Evolutionary conservation across 2,797 vertebrate genomes (phyloP).

Genomic region (Ctenopoma multispine): DNA sequence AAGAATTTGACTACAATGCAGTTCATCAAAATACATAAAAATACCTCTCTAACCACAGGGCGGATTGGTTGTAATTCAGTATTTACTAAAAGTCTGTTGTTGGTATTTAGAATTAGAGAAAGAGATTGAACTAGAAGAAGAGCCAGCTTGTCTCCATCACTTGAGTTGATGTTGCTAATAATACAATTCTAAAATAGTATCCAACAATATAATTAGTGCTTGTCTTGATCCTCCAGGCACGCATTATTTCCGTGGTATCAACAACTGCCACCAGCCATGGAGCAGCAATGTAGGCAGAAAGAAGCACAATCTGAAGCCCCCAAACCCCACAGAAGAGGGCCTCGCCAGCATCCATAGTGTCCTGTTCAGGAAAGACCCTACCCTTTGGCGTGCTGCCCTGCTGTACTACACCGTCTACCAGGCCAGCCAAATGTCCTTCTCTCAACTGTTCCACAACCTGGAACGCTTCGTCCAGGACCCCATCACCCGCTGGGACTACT

Average conservation of each 20-base stretch:
- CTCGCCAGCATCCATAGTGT: conserved; percentile 96
- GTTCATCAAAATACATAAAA: not conserved
- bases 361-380: conserved; percentile 92
- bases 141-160: not conserved
- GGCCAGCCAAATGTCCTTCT: conserved; percentile 92
- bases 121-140: too few relatives aligned
- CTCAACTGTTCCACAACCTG: conserved; percentile 89
- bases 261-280: conserved; percentile 95
- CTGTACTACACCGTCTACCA: conserved; percentile 95
- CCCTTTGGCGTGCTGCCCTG: conserved; percentile 93
- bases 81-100: not conserved
- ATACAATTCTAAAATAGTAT: not conserved
- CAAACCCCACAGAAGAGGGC: conserved; percentile 96
- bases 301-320: conserved; percentile 88
- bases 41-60: not conserved
- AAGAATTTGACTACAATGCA: not conserved
- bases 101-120: not conserved
- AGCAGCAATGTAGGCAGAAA: conserved; percentile 84
- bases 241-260: conserved; percentile 94
- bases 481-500: conserved; percentile 95
- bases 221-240: conserved; percentile 84
- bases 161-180: not conserved
- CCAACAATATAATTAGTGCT: not conserved
- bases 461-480: conserved; percentile 92
- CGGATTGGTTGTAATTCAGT: not conserved